Evolutionary conservation across 2,888 invertebrate genomes (phyloP).

Genomic region (Agrotis exclamationis): DNA sequence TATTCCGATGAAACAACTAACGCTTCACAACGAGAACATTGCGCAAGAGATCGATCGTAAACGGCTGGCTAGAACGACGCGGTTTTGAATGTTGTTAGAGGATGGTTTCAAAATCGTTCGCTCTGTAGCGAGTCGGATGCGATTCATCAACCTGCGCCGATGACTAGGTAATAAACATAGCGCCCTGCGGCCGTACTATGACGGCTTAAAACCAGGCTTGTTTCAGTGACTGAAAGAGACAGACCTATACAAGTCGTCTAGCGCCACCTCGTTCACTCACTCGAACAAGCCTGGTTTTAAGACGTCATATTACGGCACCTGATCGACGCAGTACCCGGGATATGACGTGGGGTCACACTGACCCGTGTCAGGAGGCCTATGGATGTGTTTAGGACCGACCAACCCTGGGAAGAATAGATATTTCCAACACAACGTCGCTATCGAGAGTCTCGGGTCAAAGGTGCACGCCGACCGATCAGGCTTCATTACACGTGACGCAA

Average conservation of each 20-base stretch:
- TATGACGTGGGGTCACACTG: background rate
- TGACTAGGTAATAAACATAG: conserved; percentile 75
- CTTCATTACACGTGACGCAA: conserved; percentile 62
- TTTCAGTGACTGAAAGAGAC: too few species aligned
- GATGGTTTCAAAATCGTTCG: conserved; percentile 51
- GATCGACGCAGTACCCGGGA: conserved; percentile 24
- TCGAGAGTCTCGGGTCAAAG: conserved; percentile 15
- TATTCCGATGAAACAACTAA: conserved; percentile 83
- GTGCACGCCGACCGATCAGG: conserved; percentile 38
- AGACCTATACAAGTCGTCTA: too few species aligned
- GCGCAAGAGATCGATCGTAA: conserved; percentile 59
- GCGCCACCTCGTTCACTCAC: too few species aligned
- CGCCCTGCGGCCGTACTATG: conserved; percentile 8
- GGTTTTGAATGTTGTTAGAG: conserved; percentile 42
- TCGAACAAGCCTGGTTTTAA: too few species aligned
- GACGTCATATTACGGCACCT: background rate
- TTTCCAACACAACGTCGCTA: conserved; percentile 14
- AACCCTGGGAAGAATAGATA: background rate
- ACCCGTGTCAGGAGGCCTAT: conserved; percentile 14
- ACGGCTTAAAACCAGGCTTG: too few species aligned
- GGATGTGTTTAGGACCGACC: conserved; percentile 16
- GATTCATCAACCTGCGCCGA: conserved; percentile 65
- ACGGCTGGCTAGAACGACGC: conserved; percentile 37
- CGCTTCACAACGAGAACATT: conserved; percentile 82
- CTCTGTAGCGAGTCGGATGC: conserved; percentile 45